A percentile compares a stretch with the other conserved stretches of the same genome.
Conservation (phyloP, 2,888 invertebrate genomes). For the Melanostoma mellinum region DNA sequence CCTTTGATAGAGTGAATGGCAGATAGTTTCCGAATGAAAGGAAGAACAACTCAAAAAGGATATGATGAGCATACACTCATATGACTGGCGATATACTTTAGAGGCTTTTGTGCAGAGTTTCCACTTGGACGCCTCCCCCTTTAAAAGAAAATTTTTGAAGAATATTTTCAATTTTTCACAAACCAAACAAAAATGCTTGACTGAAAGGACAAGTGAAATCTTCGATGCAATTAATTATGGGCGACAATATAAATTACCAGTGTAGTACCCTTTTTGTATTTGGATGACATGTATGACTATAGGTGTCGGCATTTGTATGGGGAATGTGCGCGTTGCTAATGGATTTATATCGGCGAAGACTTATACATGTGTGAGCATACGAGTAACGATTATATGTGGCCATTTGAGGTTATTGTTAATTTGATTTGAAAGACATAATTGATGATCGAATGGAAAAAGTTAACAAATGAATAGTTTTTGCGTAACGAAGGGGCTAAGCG, state of each 20-base stretch:
- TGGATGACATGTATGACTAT: constrained; percentile 16
- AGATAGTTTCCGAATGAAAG: constrained; percentile 65
- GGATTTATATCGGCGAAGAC: constrained; percentile 32
- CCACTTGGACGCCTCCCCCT: constrained; percentile 69
- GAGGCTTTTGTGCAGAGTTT: constrained; percentile 42
- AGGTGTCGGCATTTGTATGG: constrained; percentile 18
- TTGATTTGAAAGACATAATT: constrained; percentile 65
- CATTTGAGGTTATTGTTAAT: constrained; percentile 64
- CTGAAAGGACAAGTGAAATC: constrained; percentile 61
- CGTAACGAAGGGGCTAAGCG: constrained; percentile 20
- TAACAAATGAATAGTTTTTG: constrained; percentile 25
- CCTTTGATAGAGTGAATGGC: constrained; percentile 63
- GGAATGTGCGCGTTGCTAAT: constrained; percentile 40
- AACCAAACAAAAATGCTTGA: neutral
- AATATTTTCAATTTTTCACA: constrained; percentile 57
- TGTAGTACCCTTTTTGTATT: constrained; percentile 38
- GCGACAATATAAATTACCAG: constrained; percentile 70
- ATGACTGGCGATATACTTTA: constrained; percentile 54
- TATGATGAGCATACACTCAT: constrained; percentile 31
- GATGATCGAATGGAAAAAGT: constrained; percentile 54
- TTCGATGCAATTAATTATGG: constrained; percentile 69
- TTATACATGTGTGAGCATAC: constrained; percentile 24
- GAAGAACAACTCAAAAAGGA: constrained; percentile 30
- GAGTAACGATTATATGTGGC: constrained; percentile 24
- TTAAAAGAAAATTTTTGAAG: constrained; percentile 41